Evolutionary conservation across 2,888 invertebrate species (phyloP), one percentile per base, ranked within the genome.

Genomic region (Drosophila planitibia): DNA sequence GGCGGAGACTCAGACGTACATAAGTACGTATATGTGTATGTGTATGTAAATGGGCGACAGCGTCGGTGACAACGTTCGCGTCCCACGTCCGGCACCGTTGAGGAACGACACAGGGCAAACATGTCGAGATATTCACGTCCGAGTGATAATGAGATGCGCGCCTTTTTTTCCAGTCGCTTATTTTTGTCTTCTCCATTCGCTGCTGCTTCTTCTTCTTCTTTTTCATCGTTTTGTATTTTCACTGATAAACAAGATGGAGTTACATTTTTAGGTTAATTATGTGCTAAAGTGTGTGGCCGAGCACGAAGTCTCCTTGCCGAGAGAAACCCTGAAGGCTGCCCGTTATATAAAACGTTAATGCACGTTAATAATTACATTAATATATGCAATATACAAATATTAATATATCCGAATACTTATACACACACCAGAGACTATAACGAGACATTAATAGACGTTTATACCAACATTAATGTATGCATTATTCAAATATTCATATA

Each of bases 241-340:
- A 85, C 86, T 88, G 83, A 87, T 88, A 91, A 90, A 90, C 82
- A 91, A 90, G 90, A 90, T 88, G 90, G 86, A 92, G 90, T 91
- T 90, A 90, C 90, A 91, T 90, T 92, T 92, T 92, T 91, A 89
- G 92, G 92, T 92, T 92, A 92, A 92, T 92, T 91, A 91, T 88
- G 92, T 92, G 92, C 91, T 91, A 92, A 92, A 90, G 89, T 83
- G 79, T 84, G 83, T 81, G 85, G 66, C 80, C 75, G 65, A 49
- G 57, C 57, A 57, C 69, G 62, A 47, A 49, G 51, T 68, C 76
- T 72, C 80, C 80, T 74, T 72, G 76, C 39, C 67, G 51, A 64
- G 68, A 58, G 68, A 72, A 61, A 76, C 54, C 54, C n/a, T 58
- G 60, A 73, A 73, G 69, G 63, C 76, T 76, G 57, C 25, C 59